A percentile compares a stretch with the other conserved stretches of the same genome.
Conservation (phyloP, 2,113 vertebrate species). For the Tupaia chinensis region DNA sequence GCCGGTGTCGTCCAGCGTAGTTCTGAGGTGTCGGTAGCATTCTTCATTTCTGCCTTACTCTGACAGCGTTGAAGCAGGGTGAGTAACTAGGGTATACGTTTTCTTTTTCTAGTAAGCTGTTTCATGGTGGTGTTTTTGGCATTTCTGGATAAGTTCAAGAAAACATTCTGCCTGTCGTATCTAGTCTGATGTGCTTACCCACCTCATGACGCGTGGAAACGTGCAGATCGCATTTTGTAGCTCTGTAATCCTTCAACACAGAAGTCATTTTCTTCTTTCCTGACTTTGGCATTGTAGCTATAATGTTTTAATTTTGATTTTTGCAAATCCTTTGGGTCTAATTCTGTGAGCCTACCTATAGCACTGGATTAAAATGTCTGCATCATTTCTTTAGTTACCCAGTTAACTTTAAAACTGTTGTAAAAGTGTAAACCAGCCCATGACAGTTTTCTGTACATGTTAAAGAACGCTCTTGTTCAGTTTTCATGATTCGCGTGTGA, state of each 20-base stretch:
- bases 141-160: slow-evolving; percentile 87
- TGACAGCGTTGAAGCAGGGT: slow-evolving; percentile 86
- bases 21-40: slow-evolving; percentile 81
- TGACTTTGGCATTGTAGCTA: slow-evolving; percentile 92
- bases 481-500: slow-evolving; percentile 96
- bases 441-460: slow-evolving; percentile 95
- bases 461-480: slow-evolving; percentile 96
- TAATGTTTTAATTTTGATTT: slow-evolving; percentile 91
- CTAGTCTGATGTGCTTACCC: slow-evolving; percentile 87
- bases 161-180: slow-evolving; percentile 88
- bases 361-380: slow-evolving; percentile 93
- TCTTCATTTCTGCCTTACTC: slow-evolving; percentile 84
- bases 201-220: slow-evolving; percentile 80
- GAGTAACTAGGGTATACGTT: slow-evolving; percentile 82
- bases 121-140: slow-evolving; percentile 85
- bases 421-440: slow-evolving; percentile 92
- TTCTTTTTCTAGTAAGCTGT: slow-evolving; percentile 79
- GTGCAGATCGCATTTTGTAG: slow-evolving; percentile 85
- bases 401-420: slow-evolving; percentile 91
- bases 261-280: slow-evolving; percentile 89
- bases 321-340: slow-evolving; percentile 92
- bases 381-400: slow-evolving; percentile 92
- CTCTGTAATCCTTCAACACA: slow-evolving; percentile 87
- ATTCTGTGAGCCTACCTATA: slow-evolving; percentile 92
- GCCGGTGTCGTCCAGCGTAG: slow-evolving; percentile 86